Percentiles rank a stretch among this genome's conserved stretches.
phyloP scores from a whole-genome alignment of 2,797 vertebrate genomes.

The Girardinus metallicus region DNA sequence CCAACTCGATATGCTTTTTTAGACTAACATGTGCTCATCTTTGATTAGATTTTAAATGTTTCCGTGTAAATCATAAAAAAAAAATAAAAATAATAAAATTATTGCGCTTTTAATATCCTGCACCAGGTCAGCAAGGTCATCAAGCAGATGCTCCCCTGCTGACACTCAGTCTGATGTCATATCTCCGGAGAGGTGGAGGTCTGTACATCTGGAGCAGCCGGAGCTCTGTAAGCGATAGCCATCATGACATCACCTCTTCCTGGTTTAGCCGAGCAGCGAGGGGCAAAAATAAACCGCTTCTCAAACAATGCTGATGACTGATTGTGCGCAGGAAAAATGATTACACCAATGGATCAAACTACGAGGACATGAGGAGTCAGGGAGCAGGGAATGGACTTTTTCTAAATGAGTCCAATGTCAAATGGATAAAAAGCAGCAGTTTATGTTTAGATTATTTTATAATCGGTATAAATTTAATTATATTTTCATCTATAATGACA shows the following conservation, averaged over 20 bases:
- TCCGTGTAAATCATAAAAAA: neutral
- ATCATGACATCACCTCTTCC: slow-evolving; percentile 94
- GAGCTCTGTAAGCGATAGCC: slow-evolving; percentile 91
- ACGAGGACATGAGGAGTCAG: slow-evolving; percentile 37
- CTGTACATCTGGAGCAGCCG: slow-evolving; percentile 78
- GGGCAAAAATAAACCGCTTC: slow-evolving; percentile 78
- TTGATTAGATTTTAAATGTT: neutral
- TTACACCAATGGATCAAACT: slow-evolving; percentile 42
- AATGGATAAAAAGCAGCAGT: too few relatives aligned
- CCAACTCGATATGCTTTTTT: neutral
- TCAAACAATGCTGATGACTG: slow-evolving; percentile 76
- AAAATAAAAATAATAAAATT: too few relatives aligned
- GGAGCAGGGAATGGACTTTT: slow-evolving; percentile 10
- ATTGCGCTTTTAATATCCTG: slow-evolving; percentile 38
- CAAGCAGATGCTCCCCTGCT: slow-evolving; percentile 87
- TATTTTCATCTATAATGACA: neutral
- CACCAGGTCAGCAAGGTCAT: slow-evolving; percentile 63
- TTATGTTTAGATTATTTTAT: neutral
- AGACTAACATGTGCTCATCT: neutral
- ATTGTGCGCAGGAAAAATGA: slow-evolving; percentile 67
- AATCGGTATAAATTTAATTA: neutral
- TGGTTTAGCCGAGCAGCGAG: slow-evolving; percentile 82
- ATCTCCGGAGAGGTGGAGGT: slow-evolving; percentile 79
- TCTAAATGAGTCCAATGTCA: neutral
- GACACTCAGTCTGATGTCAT: slow-evolving; percentile 91